Conservation (phyloP, 2,888 invertebrate species). For the Caenorhabditis zanzibari region DNA sequence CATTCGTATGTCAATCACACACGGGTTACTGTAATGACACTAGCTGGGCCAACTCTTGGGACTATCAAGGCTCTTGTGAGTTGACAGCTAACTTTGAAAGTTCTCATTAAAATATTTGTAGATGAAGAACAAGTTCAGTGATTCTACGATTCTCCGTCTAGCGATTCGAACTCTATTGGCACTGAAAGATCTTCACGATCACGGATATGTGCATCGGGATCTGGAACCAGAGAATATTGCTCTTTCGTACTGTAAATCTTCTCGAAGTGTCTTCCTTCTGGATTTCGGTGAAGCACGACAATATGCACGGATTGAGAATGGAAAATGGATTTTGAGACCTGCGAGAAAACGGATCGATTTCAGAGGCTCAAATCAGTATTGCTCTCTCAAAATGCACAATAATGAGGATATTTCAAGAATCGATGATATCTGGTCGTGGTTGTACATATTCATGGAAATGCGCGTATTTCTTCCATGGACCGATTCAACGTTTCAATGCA, state of each 20-base stretch:
- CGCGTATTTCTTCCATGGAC: conserved; percentile 58
- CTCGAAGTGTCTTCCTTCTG: conserved; percentile 35
- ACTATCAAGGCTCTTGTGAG: conserved; percentile 21
- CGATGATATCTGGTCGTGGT: conserved; percentile 65
- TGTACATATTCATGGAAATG: conserved; percentile 57
- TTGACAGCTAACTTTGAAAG: neutral
- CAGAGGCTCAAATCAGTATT: conserved; percentile 61
- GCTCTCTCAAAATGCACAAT: conserved; percentile 61
- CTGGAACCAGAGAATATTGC: conserved; percentile 53
- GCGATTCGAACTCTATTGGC: conserved; percentile 40
- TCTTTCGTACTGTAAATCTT: conserved; percentile 1
- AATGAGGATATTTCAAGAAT: conserved; percentile 46
- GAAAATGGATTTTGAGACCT: conserved; percentile 38
- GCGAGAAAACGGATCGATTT: conserved; percentile 35
- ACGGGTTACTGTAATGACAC: conserved; percentile 46
- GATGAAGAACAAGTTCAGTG: conserved; percentile 50
- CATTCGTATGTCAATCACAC: neutral
- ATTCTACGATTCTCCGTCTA: conserved; percentile 47
- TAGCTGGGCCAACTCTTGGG: conserved; percentile 42
- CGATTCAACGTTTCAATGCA: conserved; percentile 36
- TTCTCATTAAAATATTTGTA: neutral
- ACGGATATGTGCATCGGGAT: conserved; percentile 49
- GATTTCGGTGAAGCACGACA: conserved; percentile 50
- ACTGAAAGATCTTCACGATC: conserved; percentile 54
- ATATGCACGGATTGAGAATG: conserved; percentile 19